phyloP scores from a whole-genome alignment of 2,888 invertebrate genomes.

The Pyrgus malvae region DNA sequence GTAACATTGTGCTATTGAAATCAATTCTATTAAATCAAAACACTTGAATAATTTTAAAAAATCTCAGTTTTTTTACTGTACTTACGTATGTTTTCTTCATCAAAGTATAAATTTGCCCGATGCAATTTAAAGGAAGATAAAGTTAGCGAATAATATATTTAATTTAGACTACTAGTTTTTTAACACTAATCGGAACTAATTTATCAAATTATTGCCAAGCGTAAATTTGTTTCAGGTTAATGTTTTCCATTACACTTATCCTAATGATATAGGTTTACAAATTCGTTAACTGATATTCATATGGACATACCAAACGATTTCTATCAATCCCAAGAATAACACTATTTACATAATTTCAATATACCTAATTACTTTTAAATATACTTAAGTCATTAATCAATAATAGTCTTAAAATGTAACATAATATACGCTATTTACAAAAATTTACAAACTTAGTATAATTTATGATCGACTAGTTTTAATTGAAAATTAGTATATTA shows the following conservation, averaged over 20 bases:
- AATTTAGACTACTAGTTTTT: slow-evolving; percentile 27
- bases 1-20: no score
- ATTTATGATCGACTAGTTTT: slow-evolving; percentile 70
- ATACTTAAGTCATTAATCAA: slow-evolving; percentile 40
- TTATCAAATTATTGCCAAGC: slow-evolving; percentile 76
- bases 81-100: not conserved
- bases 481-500: slow-evolving; percentile 46
- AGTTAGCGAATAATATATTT: not conserved
- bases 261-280: slow-evolving; percentile 78
- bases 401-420: slow-evolving; percentile 36
- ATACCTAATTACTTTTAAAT: slow-evolving; percentile 42
- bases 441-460: slow-evolving; percentile 37
- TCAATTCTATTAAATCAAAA: no score
- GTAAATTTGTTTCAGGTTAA: slow-evolving; percentile 57
- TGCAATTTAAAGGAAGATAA: not conserved
- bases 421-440: slow-evolving; percentile 67
- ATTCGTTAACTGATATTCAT: slow-evolving; percentile 78
- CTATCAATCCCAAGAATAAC: slow-evolving; percentile 71
- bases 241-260: slow-evolving; percentile 55
- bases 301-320: slow-evolving; percentile 74
- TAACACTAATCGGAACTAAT: slow-evolving; percentile 44
- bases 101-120: not conserved
- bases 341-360: slow-evolving; percentile 54
- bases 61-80: no score
- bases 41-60: no score